Evolutionary conservation across 2,888 invertebrate genomes (phyloP).

Genomic region (Aspidapion aeneum): DNA sequence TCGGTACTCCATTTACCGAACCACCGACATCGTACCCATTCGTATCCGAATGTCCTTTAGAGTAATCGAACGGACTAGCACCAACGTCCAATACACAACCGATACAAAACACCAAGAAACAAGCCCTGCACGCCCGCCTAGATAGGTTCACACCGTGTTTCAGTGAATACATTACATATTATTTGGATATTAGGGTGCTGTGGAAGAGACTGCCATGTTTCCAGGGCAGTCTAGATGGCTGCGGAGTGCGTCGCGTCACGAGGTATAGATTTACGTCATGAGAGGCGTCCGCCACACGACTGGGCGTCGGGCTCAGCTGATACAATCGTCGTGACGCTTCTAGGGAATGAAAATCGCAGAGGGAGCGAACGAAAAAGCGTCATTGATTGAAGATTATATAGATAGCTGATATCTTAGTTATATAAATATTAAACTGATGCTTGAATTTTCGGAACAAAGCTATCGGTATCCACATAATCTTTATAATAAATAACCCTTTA

Average conservation of each 20-base stretch:
- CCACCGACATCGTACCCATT: constrained; percentile 30
- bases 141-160: constrained; percentile 68
- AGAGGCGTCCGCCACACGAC: constrained; percentile 43
- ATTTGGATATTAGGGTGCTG: constrained; percentile 29
- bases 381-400: too few species aligned
- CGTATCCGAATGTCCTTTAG: constrained; percentile 21
- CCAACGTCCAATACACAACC: constrained; percentile 21
- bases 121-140: constrained; percentile 62
- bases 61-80: constrained; percentile 27
- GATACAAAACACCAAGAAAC: constrained; percentile 9
- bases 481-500: too few species aligned
- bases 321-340: constrained; percentile 34
- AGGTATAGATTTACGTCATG: constrained; percentile 10
- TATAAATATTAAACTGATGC: too few species aligned
- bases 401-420: too few species aligned
- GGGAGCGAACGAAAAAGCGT: not conserved
- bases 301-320: constrained; percentile 41
- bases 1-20: constrained; percentile 23
- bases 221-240: not conserved
- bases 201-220: constrained; percentile 33
- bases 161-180: constrained; percentile 55
- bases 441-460: too few species aligned
- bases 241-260: constrained; percentile 27
- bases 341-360: constrained; percentile 15
- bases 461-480: too few species aligned